These are phyloP conservation scores for Caenorhabditis uteleia DNA, from an alignment of 2,888 invertebrate species.

Conservation along the genomic window DNA sequence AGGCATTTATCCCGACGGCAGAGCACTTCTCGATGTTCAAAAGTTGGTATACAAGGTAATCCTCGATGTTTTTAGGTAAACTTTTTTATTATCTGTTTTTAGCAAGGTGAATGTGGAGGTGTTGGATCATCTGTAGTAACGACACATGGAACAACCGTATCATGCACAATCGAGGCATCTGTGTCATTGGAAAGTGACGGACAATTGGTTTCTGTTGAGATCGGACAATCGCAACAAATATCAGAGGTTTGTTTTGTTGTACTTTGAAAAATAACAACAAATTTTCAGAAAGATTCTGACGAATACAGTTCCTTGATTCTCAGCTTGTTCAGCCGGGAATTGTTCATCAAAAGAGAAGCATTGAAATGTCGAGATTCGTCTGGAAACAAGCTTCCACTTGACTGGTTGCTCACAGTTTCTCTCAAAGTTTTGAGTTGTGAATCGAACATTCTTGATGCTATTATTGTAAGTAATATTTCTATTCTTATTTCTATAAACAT, in stretches of 20 bases:
- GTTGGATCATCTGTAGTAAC: conserved; percentile 43
- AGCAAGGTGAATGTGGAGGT: conserved; percentile 45
- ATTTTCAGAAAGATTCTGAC: conserved; percentile 21
- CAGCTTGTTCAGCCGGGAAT: conserved; percentile 9
- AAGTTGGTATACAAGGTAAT: not conserved
- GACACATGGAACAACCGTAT: conserved; percentile 37
- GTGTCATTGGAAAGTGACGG: conserved; percentile 35
- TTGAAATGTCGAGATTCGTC: conserved; percentile 8
- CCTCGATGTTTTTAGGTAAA: not conserved
- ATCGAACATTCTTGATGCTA: conserved; percentile 20
- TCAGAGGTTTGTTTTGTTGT: conserved; percentile 26
- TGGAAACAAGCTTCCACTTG: conserved; percentile 13
- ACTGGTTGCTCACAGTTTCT: conserved; percentile 20
- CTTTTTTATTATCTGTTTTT: conserved; percentile 4
- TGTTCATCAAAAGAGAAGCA: conserved; percentile 13
- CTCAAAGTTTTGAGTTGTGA: conserved; percentile 24
- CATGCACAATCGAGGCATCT: conserved; percentile 36
- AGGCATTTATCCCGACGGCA: conserved; percentile 37
- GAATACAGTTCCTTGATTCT: conserved; percentile 18
- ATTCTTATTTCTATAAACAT: not conserved
- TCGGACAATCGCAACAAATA: conserved; percentile 28
- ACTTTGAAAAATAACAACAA: too few species aligned
- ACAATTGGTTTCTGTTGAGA: conserved; percentile 15
- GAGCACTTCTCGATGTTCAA: conserved; percentile 5
- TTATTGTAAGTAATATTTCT: conserved; percentile 10